Base-by-base conservation (phyloP, 2,113 vertebrate species). In the Elephas maximus region DNA sequence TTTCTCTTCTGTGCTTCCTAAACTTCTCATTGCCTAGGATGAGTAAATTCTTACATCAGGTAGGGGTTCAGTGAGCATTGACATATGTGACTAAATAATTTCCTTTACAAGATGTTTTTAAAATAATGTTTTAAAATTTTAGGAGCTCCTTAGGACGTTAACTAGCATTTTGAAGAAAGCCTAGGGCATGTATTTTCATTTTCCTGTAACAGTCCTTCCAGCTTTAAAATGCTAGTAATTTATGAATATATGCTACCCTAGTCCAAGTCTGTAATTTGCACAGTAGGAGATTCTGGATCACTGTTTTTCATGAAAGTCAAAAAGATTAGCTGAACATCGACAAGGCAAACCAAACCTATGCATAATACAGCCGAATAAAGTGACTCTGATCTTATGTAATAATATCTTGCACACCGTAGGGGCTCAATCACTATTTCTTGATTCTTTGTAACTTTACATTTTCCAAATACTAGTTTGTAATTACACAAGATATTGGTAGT, bases 51-150 rank as follows among this genome's bases (percentile, higher is more conserved):
- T 67, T 82, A 87, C 45, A 78, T 71, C 26, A 83, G 15, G 21
- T 44, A 17, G 20, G 37, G 26, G 94, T 83, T 91, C 79, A 37
- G 60, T 74, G 51, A 81, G 53, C 57, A 78, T 53, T 85, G n/a
- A 77, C 71, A 14, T 60, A 84, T 80, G 63, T 95, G 65, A 88
- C 28, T 82, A 48, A 95, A 60, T 73, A 71, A 84, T 90, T 89
- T 76, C n/a, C 67, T 83, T 88, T 60, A 71, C 37, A 63, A 71
- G 24, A 67, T 20, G 20, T n/a, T 95, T 92, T 86, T 9, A 88
- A 91, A 95, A 87, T 88, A 91, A 44, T 87, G 74, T 74, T 96
- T 83, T 37, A 88, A 92, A 80, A 88, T 28, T n/a, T 95, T 24
- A 30, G 87, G 89, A 82, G 24, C 5, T 73, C 8, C 33, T 44